A percentile compares a stretch with the other conserved stretches of the same genome.
Evolutionary conservation across 2,888 invertebrate species (phyloP).

Genomic region (Cordilura impudica): DNA sequence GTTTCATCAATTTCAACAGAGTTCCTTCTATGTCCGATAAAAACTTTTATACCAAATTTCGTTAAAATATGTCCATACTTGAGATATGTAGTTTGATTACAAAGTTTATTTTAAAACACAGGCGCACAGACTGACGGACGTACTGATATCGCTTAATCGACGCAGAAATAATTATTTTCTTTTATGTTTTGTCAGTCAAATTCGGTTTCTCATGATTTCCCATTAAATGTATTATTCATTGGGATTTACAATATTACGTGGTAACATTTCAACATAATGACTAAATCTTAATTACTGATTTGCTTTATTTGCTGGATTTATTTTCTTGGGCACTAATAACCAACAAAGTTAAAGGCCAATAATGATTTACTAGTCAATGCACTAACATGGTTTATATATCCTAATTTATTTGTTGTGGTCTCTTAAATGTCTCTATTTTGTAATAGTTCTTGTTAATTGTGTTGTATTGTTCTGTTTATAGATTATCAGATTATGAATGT

Average conservation of each 20-base stretch:
- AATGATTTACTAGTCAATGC: conserved; percentile 12
- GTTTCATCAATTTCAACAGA: too few relatives aligned
- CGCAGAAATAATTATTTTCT: too few relatives aligned
- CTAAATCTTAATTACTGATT: conserved; percentile 2
- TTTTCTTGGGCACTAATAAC: background rate
- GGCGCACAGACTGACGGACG: too few relatives aligned
- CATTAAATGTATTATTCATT: background rate
- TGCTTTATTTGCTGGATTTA: background rate
- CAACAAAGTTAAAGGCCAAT: conserved; percentile 3
- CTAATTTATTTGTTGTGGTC: background rate
- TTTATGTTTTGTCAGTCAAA: too few relatives aligned
- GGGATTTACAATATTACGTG: background rate
- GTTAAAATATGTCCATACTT: too few relatives aligned
- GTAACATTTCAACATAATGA: conserved; percentile 2
- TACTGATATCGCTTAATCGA: too few relatives aligned
- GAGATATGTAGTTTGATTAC: too few relatives aligned
- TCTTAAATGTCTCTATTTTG: background rate
- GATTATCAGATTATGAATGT: too few relatives aligned
- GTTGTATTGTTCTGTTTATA: background rate
- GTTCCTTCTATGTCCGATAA: too few relatives aligned
- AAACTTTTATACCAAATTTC: too few relatives aligned
- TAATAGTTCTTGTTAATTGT: background rate
- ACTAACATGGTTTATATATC: conserved; percentile 15
- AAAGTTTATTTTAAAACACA: too few relatives aligned
- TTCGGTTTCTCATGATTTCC: background rate